phyloP scores from a whole-genome alignment of 37 sponge, comb jelly and placozoan species.

The Dysidea cf. avara region DNA sequence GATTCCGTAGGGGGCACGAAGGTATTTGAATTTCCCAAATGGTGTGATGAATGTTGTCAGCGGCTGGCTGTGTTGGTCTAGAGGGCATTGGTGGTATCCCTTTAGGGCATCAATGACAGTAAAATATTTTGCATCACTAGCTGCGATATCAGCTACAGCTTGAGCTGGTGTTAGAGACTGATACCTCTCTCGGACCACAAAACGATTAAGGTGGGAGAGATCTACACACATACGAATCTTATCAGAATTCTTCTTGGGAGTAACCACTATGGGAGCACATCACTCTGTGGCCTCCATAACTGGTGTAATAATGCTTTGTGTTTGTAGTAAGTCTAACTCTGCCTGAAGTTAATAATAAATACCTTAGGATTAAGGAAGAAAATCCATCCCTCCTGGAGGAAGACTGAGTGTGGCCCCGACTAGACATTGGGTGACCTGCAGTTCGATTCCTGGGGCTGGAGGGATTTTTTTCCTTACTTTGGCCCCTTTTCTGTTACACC shows the following conservation, averaged over 20 bases:
- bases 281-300: conserved; percentile 10
- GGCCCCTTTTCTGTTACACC: no score
- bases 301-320: conserved; percentile 4
- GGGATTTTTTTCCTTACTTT: no score
- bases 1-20: conserved; percentile 19
- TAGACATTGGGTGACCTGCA: no score
- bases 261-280: conserved; percentile 15
- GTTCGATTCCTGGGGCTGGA: no score
- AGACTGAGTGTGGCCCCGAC: no score
- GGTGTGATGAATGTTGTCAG: conserved; percentile 9
- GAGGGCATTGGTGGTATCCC: conserved; percentile 17
- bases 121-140: conserved; percentile 3
- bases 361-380: no score
- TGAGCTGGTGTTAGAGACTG: conserved; percentile 8
- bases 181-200: conserved; percentile 12
- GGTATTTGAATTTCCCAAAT: conserved; percentile 13
- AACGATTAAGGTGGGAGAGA: conserved; percentile 17
- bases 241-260: conserved; percentile 13
- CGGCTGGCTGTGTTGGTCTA: not conserved
- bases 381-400: no score
- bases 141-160: conserved; percentile 14
- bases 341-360: no score
- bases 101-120: not conserved
- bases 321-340: conserved; percentile 9
- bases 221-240: conserved; percentile 6